phyloP scores from a whole-genome alignment of 2,113 vertebrate genomes.

The Lonchura striata region DNA sequence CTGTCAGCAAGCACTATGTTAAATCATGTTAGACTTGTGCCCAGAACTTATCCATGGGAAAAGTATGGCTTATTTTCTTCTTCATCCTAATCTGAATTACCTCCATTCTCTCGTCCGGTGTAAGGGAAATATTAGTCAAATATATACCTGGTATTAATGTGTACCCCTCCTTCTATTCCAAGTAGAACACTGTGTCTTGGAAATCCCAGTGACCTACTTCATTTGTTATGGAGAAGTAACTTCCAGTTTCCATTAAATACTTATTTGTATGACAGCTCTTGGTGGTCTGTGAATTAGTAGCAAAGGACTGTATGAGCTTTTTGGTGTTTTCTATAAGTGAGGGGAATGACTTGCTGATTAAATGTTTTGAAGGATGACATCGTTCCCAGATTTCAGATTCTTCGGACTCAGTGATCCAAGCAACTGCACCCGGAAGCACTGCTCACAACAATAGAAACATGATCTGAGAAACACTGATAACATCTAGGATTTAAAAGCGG shows the following conservation, averaged over 20 bases:
- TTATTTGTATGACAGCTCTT: not conserved
- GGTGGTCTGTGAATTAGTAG: not conserved
- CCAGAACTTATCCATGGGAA: not conserved
- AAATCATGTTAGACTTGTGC: not conserved
- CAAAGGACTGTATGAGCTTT: not conserved
- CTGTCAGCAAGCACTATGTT: not conserved
- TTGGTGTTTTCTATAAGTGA: accelerated
- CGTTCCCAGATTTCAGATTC: not conserved
- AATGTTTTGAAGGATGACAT: not conserved
- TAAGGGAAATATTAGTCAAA: not conserved
- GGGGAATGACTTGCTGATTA: not conserved
- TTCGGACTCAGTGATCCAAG: not conserved
- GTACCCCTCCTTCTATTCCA: not conserved
- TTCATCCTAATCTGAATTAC: not conserved
- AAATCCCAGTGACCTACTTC: not conserved
- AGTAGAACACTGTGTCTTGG: not conserved
- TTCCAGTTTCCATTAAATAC: not conserved
- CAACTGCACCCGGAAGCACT: not conserved
- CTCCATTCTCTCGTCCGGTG: not conserved
- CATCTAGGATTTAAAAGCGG: not conserved
- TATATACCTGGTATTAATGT: not conserved
- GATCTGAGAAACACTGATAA: not conserved
- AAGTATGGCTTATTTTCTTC: not conserved
- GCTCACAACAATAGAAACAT: not conserved
- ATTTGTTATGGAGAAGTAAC: not conserved